Evolutionary conservation across 2,113 vertebrate genomes (phyloP).

Genomic region (Malaclemys terrapin): DNA sequence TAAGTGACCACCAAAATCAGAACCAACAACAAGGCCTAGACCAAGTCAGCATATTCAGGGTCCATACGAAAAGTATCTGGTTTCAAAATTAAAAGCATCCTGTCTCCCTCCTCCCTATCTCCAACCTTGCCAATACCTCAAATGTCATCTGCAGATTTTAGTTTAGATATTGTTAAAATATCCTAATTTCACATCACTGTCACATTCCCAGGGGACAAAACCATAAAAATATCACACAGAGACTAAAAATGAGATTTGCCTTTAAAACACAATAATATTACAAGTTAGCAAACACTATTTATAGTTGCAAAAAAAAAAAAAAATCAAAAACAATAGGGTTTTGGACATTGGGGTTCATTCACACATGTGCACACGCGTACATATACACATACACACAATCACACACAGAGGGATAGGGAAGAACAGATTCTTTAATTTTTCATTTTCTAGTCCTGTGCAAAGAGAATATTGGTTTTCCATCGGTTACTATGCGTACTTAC

Average conservation of each 20-base stretch:
- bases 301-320: neutral
- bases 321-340: neutral
- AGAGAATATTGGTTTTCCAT: neutral
- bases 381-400: neutral
- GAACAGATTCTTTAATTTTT: neutral
- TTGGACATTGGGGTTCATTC: neutral
- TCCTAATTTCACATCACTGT: neutral
- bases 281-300: neutral
- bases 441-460: neutral
- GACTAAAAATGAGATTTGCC: neutral
- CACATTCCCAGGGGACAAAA: neutral
- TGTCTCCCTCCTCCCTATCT: slow-evolving; percentile 40
- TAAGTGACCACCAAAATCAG: slow-evolving; percentile 5
- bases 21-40: slow-evolving; percentile 60
- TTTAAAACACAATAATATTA: neutral
- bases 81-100: slow-evolving; percentile 71
- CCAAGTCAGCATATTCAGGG: slow-evolving; percentile 20
- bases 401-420: neutral
- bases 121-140: slow-evolving; percentile 1
- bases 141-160: slow-evolving; percentile 35
- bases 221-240: slow-evolving; percentile 6
- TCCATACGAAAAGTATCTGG: neutral
- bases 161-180: slow-evolving; percentile 34
- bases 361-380: neutral
- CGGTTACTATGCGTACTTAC: neutral